phyloP scores from a whole-genome alignment of 2,888 invertebrate genomes.

The Hypercompe scribonia region DNA sequence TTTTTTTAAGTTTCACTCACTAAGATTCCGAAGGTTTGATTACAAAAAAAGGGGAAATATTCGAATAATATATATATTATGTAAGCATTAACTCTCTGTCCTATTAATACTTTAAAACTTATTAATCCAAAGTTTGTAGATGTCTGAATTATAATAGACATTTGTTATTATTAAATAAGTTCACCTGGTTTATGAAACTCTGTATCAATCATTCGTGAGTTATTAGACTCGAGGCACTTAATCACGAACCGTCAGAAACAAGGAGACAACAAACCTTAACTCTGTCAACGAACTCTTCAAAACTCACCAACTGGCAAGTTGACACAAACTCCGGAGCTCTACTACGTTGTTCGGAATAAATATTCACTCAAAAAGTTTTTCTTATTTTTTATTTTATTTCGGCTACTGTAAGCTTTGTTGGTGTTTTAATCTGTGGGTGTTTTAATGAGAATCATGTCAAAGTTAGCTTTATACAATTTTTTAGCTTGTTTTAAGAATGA shows the following conservation, averaged over 20 bases:
- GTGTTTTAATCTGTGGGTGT: background rate
- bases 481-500: background rate
- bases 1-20: background rate
- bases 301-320: slow-evolving; percentile 60
- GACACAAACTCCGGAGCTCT: slow-evolving; percentile 40
- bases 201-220: slow-evolving; percentile 27
- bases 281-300: slow-evolving; percentile 57
- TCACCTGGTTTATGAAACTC: slow-evolving; percentile 12
- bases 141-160: background rate
- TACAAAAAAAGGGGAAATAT: background rate
- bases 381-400: background rate
- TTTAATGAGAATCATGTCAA: background rate
- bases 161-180: background rate
- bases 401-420: background rate
- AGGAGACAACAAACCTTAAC: slow-evolving; percentile 44
- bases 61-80: background rate
- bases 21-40: background rate
- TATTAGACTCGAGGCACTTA: slow-evolving; percentile 37
- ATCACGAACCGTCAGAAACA: slow-evolving; percentile 47
- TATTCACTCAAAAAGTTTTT: background rate
- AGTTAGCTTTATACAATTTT: background rate
- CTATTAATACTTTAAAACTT: background rate
- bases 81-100: background rate
- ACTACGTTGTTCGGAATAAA: slow-evolving; percentile 25
- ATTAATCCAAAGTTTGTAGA: background rate